phyloP scores from a whole-genome alignment of 2,888 invertebrate genomes.

The Zhengitettix transpicula region DNA sequence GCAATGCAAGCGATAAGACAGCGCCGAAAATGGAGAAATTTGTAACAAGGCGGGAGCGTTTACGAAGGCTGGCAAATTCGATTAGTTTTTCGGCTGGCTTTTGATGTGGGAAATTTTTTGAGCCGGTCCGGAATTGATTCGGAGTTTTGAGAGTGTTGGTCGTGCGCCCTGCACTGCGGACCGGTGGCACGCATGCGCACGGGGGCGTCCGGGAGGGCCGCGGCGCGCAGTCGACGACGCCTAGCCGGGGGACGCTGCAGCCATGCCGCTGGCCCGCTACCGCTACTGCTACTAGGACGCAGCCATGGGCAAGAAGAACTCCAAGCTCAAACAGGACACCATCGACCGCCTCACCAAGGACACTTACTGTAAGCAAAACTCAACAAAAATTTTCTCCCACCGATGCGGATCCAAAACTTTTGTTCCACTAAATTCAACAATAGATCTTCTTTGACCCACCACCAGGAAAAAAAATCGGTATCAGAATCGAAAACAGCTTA shows the following conservation, averaged over 20 bases:
- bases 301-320: slow-evolving; percentile 86
- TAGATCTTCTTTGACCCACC: too few species aligned
- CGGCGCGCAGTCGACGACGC: neutral
- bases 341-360: slow-evolving; percentile 81
- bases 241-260: neutral
- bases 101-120: too few species aligned
- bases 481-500: too few species aligned
- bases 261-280: neutral
- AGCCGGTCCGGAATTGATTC: too few species aligned
- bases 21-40: too few species aligned
- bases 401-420: neutral
- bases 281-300: neutral
- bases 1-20: too few species aligned
- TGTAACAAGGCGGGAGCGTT: too few species aligned
- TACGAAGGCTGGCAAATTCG: too few species aligned
- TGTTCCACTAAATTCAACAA: neutral
- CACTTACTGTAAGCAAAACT: slow-evolving; percentile 72
- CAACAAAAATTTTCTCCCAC: too few species aligned
- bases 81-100: too few species aligned
- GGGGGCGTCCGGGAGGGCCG: neutral
- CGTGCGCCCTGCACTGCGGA: neutral
- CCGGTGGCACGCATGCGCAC: neutral
- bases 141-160: too few species aligned
- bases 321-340: slow-evolving; percentile 89
- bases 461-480: too few species aligned